These are phyloP conservation scores for Torymus tubicola DNA, from an alignment of 2,888 invertebrate species.

Conservation along the genomic window DNA sequence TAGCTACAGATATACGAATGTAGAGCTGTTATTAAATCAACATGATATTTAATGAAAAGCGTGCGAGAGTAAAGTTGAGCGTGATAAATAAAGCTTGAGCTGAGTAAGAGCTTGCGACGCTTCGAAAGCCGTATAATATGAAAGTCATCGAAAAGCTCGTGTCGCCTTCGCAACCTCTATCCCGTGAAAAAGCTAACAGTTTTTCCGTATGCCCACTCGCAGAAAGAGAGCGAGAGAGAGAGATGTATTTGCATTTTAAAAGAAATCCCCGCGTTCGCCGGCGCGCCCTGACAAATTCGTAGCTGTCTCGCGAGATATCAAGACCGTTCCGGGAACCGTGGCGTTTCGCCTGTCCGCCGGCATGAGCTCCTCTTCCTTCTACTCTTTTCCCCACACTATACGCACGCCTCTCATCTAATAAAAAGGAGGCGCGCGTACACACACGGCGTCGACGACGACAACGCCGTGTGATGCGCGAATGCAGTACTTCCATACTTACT, in stretches of 20 bases:
- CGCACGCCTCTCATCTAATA: conserved; percentile 45
- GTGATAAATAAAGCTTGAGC: too few relatives aligned
- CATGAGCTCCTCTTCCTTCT: background rate
- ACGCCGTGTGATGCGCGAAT: conserved; percentile 42
- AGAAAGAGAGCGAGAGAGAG: background rate
- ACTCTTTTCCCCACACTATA: background rate
- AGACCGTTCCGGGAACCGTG: conserved; percentile 39
- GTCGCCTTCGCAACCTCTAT: conserved; percentile 5
- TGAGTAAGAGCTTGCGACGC: too few relatives aligned
- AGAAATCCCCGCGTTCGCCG: conserved; percentile 60
- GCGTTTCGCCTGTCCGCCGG: conserved; percentile 28
- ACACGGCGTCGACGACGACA: conserved; percentile 6
- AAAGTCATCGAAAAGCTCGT: too few relatives aligned
- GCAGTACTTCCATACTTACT: conserved; percentile 56
- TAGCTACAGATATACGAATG: too few relatives aligned
- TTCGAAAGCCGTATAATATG: background rate
- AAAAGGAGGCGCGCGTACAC: conserved; percentile 34
- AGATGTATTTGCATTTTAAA: conserved; percentile 69
- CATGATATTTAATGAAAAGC: too few relatives aligned
- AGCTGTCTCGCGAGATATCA: conserved; percentile 66
- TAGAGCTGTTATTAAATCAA: too few relatives aligned
- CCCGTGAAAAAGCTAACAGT: conserved; percentile 51
- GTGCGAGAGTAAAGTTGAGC: too few relatives aligned
- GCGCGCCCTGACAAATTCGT: conserved; percentile 69
- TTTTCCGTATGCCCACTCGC: conserved; percentile 60